These are phyloP conservation scores for Eupithecia pulchellata DNA, from an alignment of 2,888 invertebrate genomes.

Conservation along the genomic window DNA sequence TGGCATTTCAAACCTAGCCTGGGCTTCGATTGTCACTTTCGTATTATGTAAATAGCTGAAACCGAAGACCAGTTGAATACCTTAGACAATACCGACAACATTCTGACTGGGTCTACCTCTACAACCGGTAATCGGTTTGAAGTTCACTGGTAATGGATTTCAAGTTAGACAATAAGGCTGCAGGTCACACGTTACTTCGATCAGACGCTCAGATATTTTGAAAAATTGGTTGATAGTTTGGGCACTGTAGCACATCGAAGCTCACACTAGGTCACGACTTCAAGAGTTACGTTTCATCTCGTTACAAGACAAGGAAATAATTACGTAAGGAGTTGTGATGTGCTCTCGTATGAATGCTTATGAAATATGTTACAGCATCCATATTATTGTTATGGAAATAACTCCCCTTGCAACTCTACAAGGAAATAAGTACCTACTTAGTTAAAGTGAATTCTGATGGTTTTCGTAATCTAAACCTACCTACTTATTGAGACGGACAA, in stretches of 20 bases:
- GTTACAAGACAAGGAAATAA: conserved; percentile 31
- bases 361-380: conserved; percentile 21
- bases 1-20: no score
- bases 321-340: conserved; percentile 30
- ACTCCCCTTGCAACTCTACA: not conserved
- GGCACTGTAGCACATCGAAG: not conserved
- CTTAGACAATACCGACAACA: no score
- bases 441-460: not conserved
- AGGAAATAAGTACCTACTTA: not conserved
- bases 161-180: no score
- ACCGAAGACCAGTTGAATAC: no score
- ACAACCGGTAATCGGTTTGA: no score
- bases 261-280: conserved; percentile 11
- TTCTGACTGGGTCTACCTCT: no score
- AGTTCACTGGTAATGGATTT: no score
- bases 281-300: conserved; percentile 21
- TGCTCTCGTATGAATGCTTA: conserved; percentile 19
- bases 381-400: conserved; percentile 6
- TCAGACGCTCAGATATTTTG: no score
- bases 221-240: not conserved
- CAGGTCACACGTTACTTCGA: no score
- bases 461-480: not conserved
- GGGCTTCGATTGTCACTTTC: no score
- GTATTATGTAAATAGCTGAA: no score
- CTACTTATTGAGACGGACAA: not conserved